phyloP scores from a whole-genome alignment of 2,797 vertebrate genomes.

The Urophycis tenuis region DNA sequence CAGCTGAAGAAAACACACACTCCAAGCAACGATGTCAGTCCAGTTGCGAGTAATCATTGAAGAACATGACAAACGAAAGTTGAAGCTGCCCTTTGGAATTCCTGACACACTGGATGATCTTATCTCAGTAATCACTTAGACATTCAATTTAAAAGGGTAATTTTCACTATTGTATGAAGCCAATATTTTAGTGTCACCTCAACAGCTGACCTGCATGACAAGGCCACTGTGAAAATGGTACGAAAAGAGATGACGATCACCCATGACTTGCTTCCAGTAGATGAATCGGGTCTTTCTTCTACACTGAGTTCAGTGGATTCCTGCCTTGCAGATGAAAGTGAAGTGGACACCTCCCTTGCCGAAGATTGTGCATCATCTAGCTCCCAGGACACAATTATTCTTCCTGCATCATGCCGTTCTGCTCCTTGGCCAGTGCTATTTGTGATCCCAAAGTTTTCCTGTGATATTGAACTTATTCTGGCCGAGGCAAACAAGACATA shows the following conservation, averaged over 20 bases:
- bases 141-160: slow-evolving; percentile 14
- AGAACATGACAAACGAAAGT: slow-evolving; percentile 7
- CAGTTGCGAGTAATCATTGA: slow-evolving; percentile 6
- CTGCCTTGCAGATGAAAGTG: slow-evolving; percentile 20
- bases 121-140: slow-evolving; percentile 10
- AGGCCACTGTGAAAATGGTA: slow-evolving; percentile 21
- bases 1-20: slow-evolving; percentile 6
- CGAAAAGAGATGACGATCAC: slow-evolving; percentile 24
- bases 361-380: background rate
- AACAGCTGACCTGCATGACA: slow-evolving; percentile 21
- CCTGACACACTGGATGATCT: background rate
- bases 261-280: slow-evolving; percentile 18
- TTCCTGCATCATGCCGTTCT: slow-evolving; percentile 10
- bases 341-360: slow-evolving; percentile 4
- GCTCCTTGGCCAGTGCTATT: slow-evolving; percentile 26
- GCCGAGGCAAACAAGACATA: no score
- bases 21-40: background rate
- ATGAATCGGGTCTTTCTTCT: slow-evolving; percentile 24
- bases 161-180: slow-evolving; percentile 23
- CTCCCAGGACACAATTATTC: slow-evolving; percentile 2
- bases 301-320: slow-evolving; percentile 8
- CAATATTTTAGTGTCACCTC: slow-evolving; percentile 23
- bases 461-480: slow-evolving; percentile 1
- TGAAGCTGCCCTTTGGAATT: slow-evolving; percentile 6
- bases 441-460: slow-evolving; percentile 17